These are phyloP conservation scores for Anarhynchus alexandrinus DNA, from an alignment of 2,113 vertebrate genomes.

Conservation along the genomic window DNA sequence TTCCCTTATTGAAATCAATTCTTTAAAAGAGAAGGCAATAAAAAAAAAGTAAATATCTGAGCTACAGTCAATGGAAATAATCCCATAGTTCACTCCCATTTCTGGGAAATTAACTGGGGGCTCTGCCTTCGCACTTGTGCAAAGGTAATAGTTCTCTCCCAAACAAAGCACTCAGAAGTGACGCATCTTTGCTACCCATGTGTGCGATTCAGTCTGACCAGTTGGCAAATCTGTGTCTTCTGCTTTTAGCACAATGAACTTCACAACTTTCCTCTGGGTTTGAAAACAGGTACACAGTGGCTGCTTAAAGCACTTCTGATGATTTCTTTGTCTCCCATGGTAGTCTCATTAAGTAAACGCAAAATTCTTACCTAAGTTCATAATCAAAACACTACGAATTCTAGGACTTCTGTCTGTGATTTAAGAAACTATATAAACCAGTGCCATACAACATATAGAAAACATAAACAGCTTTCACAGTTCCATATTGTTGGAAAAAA, in stretches of 20 bases:
- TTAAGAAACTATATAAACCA: not conserved
- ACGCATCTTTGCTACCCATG: not conserved
- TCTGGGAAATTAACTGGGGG: not conserved
- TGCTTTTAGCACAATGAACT: not conserved
- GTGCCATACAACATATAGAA: not conserved
- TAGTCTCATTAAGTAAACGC: not conserved
- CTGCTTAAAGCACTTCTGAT: not conserved
- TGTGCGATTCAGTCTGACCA: not conserved
- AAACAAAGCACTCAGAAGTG: not conserved
- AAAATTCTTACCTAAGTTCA: not conserved
- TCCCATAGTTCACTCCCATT: not conserved
- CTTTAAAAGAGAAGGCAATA: conserved; percentile 45
- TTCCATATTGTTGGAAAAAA: not conserved
- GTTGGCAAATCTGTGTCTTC: not conserved
- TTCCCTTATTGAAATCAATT: conserved; percentile 66
- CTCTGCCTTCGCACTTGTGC: not conserved
- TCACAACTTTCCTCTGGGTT: not conserved
- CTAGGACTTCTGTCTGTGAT: not conserved
- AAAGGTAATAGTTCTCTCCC: not conserved
- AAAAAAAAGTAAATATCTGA: conserved; percentile 13
- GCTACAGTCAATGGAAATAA: conserved; percentile 28
- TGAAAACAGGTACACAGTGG: not conserved
- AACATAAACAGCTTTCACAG: not conserved
- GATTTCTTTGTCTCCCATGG: not conserved
- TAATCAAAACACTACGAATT: not conserved